These are phyloP conservation scores for Heliocidaris tuberculata DNA, from an alignment of 35 echinoderm and acorn worm species.

Conservation along the genomic window DNA sequence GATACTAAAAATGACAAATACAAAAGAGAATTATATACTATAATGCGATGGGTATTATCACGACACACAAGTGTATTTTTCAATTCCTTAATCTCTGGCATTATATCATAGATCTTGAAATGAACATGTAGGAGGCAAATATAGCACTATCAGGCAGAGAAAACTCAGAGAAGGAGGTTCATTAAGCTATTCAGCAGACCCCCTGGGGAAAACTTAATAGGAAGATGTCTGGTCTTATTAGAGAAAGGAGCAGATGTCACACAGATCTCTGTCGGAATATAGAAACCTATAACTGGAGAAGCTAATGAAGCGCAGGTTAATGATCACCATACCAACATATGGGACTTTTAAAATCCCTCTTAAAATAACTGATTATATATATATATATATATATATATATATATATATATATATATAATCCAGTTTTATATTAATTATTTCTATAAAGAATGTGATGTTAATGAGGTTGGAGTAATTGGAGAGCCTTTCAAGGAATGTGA, in stretches of 20 bases:
- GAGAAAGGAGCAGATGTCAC: neutral
- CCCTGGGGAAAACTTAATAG: neutral
- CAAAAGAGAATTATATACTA: neutral
- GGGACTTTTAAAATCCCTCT: neutral
- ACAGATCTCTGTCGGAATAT: neutral
- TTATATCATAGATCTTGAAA: neutral
- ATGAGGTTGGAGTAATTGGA: neutral
- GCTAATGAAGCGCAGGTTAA: neutral
- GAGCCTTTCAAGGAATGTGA: neutral
- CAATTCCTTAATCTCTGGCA: neutral
- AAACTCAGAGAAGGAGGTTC: neutral
- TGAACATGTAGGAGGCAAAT: neutral
- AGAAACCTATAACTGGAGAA: neutral
- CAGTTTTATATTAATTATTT: neutral
- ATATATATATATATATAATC: too few relatives aligned
- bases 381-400: too few relatives aligned
- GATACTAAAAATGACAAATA: neutral
- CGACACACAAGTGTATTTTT: neutral
- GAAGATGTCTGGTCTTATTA: conserved; percentile 3
- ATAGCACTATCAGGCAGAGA: neutral
- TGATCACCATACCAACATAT: neutral
- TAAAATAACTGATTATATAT: neutral
- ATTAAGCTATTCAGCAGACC: neutral
- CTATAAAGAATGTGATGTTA: neutral
- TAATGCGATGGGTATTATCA: neutral